Percentiles rank a stretch among this genome's conserved stretches.
phyloP scores from a whole-genome alignment of 2,888 invertebrate species.

The Lepidocyrtinus sp. region DNA sequence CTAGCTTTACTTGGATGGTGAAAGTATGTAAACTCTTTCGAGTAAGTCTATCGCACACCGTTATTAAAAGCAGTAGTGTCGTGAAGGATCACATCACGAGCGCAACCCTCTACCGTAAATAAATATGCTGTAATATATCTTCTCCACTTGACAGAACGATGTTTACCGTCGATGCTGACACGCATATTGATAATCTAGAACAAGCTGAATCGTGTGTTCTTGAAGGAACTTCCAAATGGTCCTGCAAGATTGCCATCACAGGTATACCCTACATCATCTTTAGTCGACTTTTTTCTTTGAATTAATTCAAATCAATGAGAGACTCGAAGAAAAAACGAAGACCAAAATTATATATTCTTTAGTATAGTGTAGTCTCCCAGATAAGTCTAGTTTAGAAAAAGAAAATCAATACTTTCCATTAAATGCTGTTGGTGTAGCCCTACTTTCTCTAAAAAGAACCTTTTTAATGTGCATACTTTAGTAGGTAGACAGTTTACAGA shows the following conservation, averaged over 20 bases:
- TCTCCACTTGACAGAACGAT: slow-evolving; percentile 84
- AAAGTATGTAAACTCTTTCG: no score
- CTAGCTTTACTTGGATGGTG: no score
- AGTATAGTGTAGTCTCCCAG: not conserved
- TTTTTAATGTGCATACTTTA: not conserved
- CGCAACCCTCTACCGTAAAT: no score
- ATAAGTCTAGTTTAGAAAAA: slow-evolving; percentile 4
- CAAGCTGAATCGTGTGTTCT: slow-evolving; percentile 98
- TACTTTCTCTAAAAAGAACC: slow-evolving; percentile 8
- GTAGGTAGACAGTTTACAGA: slow-evolving; percentile 2
- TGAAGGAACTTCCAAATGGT: slow-evolving; percentile 99
- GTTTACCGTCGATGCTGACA: slow-evolving; percentile 97
- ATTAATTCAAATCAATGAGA: slow-evolving; percentile 3
- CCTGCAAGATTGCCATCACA: slow-evolving; percentile 99
- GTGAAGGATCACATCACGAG: no score
- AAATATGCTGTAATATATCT: slow-evolving; percentile 47
- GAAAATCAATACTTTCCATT: slow-evolving; percentile 37
- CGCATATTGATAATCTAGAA: slow-evolving; percentile 97
- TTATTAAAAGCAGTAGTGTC: no score
- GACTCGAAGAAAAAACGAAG: not conserved
- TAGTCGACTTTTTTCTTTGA: not conserved
- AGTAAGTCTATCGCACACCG: no score
- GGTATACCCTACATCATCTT: slow-evolving; percentile 77
- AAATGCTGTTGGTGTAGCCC: slow-evolving; percentile 29
- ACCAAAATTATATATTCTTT: slow-evolving; percentile 17